These are phyloP conservation scores for Apotomis betuletana DNA, from an alignment of 2,888 invertebrate species.

Conservation along the genomic window DNA sequence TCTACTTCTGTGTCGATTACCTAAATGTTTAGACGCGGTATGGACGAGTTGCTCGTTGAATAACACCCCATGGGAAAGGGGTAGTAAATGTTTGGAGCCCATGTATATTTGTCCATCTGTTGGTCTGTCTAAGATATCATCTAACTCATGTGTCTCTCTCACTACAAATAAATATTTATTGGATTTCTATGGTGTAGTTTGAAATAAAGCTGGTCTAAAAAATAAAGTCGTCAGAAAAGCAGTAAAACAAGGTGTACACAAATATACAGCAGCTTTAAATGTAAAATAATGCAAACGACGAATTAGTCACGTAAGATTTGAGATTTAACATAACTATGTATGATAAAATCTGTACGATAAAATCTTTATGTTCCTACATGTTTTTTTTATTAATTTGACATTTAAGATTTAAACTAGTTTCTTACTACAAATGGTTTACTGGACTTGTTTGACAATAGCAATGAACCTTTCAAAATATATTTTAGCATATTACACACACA, in stretches of 20 bases:
- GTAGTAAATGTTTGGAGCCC: too few species aligned
- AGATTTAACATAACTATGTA: neutral
- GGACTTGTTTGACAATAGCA: neutral
- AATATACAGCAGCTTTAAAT: neutral
- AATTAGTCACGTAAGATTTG: conserved; percentile 1
- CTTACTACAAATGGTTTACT: neutral
- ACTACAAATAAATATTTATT: too few species aligned
- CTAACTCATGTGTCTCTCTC: too few species aligned
- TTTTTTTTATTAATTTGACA: neutral
- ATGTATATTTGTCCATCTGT: too few species aligned
- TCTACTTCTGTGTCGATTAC: conserved; percentile 43
- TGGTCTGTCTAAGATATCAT: too few species aligned
- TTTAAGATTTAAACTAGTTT: neutral
- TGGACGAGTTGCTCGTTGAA: neutral
- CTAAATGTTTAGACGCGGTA: conserved; percentile 45
- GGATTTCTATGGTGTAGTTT: too few species aligned
- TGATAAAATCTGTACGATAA: neutral
- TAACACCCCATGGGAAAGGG: too few species aligned
- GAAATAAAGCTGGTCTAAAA: too few species aligned
- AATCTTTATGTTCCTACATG: neutral
- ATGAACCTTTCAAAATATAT: neutral
- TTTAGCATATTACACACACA: neutral
- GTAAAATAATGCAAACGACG: conserved; percentile 4
- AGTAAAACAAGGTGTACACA: conserved; percentile 2
- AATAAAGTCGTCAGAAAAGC: neutral